These are phyloP conservation scores for Sebastes aleutianus DNA, from an alignment of 2,797 vertebrate genomes.

Conservation along the genomic window DNA sequence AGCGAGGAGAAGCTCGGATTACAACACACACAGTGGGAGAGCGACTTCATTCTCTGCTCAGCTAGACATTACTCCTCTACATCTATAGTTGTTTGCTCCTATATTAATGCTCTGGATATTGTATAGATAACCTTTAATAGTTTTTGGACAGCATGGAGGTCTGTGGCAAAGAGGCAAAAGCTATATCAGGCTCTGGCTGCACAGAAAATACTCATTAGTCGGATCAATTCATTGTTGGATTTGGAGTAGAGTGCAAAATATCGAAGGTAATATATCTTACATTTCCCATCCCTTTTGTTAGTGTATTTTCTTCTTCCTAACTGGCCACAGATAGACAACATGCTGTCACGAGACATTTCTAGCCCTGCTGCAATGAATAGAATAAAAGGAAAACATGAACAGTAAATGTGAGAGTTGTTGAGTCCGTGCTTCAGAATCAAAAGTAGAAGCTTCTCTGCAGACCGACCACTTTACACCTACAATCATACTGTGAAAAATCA, in stretches of 20 bases:
- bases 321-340: background rate
- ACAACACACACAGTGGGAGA: too few species aligned
- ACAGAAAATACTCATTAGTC: background rate
- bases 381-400: background rate
- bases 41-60: too few species aligned
- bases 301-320: background rate
- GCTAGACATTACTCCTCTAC: too few species aligned
- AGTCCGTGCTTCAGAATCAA: constrained; percentile 21
- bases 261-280: background rate
- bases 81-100: background rate
- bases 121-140: too few species aligned
- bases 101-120: too few species aligned
- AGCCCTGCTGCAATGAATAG: background rate
- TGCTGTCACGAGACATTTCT: background rate
- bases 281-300: background rate
- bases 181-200: background rate
- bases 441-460: constrained; percentile 38
- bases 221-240: background rate
- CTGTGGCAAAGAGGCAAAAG: background rate
- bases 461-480: constrained; percentile 17
- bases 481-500: constrained; percentile 9
- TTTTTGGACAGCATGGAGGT: background rate
- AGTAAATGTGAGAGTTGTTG: constrained; percentile 23
- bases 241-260: background rate
- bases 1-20: too few species aligned